Conservation (phyloP, 30 jellyfish, hydroid and myxozoan genomes). For the Hydractinia echinata region DNA sequence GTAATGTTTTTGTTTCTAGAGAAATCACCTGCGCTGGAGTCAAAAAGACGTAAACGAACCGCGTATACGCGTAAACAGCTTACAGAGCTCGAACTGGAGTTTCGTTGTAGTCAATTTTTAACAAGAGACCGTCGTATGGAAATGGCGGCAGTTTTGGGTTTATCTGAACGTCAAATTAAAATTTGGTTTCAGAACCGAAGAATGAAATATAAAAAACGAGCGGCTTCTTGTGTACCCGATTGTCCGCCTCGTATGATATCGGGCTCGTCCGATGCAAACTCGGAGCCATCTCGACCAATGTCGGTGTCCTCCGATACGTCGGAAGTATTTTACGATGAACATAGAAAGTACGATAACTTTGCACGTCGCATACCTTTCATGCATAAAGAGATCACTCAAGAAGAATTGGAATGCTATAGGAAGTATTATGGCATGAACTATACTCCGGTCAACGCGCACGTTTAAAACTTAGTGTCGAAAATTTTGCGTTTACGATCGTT, state of each 20-base stretch:
- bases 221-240: constrained; percentile 2
- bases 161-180: constrained; percentile 32
- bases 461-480: neutral
- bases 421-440: neutral
- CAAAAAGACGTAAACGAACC: constrained; percentile 30
- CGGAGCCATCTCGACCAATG: neutral
- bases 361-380: constrained; percentile 1
- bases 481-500: too few relatives aligned
- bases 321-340: neutral
- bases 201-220: constrained; percentile 26
- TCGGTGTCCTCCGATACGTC: neutral
- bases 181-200: constrained; percentile 36
- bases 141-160: constrained; percentile 22
- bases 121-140: constrained; percentile 34
- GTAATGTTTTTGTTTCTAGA: neutral
- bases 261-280: neutral
- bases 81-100: constrained; percentile 19
- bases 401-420: constrained; percentile 11
- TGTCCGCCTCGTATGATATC: neutral
- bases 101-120: constrained; percentile 20
- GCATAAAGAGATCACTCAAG: neutral
- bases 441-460: neutral
- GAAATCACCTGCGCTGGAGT: neutral
- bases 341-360: neutral
- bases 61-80: constrained; percentile 37